Conservation (phyloP, 2,113 vertebrate genomes). For the chimpanzee (Pan troglodytes) region DNA sequence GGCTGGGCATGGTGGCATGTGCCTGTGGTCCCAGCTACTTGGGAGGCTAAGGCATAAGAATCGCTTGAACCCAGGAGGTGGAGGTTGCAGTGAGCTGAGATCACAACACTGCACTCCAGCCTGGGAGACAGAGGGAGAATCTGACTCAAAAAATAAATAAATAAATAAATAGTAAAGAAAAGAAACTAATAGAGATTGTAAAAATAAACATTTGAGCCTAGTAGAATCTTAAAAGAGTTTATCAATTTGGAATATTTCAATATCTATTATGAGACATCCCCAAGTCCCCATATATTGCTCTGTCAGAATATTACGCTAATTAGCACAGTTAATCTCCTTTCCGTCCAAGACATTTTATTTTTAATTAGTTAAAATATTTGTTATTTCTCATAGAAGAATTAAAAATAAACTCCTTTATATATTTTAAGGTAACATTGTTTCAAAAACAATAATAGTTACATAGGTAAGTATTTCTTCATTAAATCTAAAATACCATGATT, state of each 20-base stretch:
- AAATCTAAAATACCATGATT: not conserved
- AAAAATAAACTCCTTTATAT: not conserved
- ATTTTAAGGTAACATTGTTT: not conserved
- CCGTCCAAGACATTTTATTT: not conserved
- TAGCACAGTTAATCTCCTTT: not conserved
- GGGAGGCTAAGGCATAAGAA: too few species aligned
- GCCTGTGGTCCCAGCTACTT: too few species aligned
- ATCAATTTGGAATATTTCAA: not conserved
- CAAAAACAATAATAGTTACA: not conserved
- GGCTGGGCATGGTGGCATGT: too few species aligned
- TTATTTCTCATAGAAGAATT: not conserved
- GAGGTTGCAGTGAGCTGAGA: too few species aligned
- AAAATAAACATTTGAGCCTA: not conserved
- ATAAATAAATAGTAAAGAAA: not conserved
- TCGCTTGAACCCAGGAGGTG: too few species aligned
- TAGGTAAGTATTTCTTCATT: not conserved
- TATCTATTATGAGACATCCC: not conserved
- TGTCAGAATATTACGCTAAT: not conserved
- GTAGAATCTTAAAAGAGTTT: not conserved
- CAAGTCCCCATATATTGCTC: not conserved
- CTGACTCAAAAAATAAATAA: too few species aligned
- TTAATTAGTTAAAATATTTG: not conserved
- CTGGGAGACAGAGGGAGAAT: too few species aligned
- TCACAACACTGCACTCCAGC: too few species aligned
- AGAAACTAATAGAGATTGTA: not conserved